phyloP scores from a whole-genome alignment of 1,140 invertebrate species.

The Leptinotarsa undecemlineata region DNA sequence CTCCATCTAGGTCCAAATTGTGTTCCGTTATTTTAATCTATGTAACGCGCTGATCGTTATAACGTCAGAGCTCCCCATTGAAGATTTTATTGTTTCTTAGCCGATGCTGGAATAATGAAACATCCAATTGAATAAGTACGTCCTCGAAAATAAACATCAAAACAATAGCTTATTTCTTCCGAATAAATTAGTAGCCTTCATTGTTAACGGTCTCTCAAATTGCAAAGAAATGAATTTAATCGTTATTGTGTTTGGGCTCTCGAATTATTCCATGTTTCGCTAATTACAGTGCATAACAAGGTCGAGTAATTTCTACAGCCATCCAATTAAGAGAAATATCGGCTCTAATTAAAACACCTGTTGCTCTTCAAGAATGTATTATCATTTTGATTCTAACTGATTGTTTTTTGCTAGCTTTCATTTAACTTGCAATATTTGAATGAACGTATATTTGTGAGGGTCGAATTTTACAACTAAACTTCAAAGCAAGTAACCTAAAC shows the following conservation, averaged over 20 bases:
- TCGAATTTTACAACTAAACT: no score
- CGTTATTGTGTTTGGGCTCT: neutral
- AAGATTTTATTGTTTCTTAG: neutral
- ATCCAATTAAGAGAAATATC: neutral
- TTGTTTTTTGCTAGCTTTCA: no score
- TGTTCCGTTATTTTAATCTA: neutral
- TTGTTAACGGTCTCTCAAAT: neutral
- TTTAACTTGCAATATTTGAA: no score
- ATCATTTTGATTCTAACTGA: no score
- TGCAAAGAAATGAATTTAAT: neutral
- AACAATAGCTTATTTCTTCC: slow-evolving; percentile 1
- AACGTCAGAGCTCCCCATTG: neutral
- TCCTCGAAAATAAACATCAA: slow-evolving; percentile 3
- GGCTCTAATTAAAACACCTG: neutral
- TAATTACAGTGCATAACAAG: neutral
- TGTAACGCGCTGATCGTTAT: neutral
- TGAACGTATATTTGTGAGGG: no score
- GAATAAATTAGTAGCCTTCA: neutral
- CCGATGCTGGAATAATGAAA: neutral
- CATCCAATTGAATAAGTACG: neutral
- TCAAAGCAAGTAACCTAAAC: no score
- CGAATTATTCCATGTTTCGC: neutral
- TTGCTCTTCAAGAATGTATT: neutral
- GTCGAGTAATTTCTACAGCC: neutral
- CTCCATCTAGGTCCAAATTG: neutral